Evolutionary conservation across 2,888 invertebrate genomes (phyloP).

Genomic region (Atherix ibis): DNA sequence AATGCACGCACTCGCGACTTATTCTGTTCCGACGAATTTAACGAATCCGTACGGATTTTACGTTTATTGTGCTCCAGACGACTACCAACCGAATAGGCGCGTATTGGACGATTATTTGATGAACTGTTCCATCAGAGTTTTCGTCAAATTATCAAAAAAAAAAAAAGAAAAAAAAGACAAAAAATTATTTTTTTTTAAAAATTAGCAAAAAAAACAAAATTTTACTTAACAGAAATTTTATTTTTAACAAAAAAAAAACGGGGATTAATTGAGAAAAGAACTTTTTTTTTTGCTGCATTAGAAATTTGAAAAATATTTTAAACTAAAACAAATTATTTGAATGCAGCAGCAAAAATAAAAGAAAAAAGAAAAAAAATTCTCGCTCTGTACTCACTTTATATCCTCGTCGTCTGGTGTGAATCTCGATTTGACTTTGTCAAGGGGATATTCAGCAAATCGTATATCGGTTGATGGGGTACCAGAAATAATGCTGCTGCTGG

Average conservation of each 20-base stretch:
- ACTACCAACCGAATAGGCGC: conserved; percentile 77
- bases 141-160: too few species aligned
- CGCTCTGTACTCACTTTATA: too few species aligned
- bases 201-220: too few species aligned
- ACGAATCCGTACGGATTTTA: conserved; percentile 33
- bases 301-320: too few species aligned
- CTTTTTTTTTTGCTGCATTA: too few species aligned
- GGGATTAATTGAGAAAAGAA: too few species aligned
- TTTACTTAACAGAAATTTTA: too few species aligned
- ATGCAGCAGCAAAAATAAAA: too few species aligned
- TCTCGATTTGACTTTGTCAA: conserved; percentile 67
- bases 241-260: too few species aligned
- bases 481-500: conserved; percentile 58
- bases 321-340: too few species aligned
- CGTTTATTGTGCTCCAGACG: conserved; percentile 49
- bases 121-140: too few species aligned
- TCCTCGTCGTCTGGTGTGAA: conserved; percentile 47
- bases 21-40: conserved; percentile 32
- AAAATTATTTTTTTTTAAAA: conserved; percentile 15
- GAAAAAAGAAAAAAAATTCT: too few species aligned
- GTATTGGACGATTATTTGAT: conserved; percentile 39
- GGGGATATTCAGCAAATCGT: conserved; percentile 57
- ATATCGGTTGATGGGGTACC: conserved; percentile 71
- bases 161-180: conserved; percentile 11
- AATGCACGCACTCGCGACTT: conserved; percentile 51